Base-by-base conservation (phyloP, 1,140 invertebrate species). In the Drosophila triauraria region DNA sequence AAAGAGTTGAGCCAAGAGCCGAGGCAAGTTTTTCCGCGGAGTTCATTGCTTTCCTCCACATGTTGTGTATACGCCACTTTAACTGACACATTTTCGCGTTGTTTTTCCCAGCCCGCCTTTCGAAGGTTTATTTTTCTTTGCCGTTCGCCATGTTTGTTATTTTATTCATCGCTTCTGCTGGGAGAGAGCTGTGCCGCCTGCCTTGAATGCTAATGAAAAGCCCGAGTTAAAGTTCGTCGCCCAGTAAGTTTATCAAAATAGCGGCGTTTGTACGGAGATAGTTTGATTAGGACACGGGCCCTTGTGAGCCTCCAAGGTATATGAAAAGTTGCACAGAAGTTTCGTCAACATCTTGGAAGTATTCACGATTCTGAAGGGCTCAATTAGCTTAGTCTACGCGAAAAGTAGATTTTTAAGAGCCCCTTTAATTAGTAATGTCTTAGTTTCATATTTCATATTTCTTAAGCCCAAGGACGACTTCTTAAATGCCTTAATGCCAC, bases 51-150 rank as follows among this genome's bases (percentile, higher is more conserved):
- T 74, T 57, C 56, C 25, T 46, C 67, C 64, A 53, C 71, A 60
- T 68, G 70, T 57, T 80, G 75, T 77, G 75, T 69, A 47, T 67
- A 63, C 74, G 60, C 63, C 38, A 48, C 51, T 70, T 78, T 50
- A 85, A 81, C 78, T 86, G 82, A 81, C 78, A 82, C 82, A 81
- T 69, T 81, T 85, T 81, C 51, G 68, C 51, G 56, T 56, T 62
- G 63, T 81, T 75, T 63, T 78, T n/a, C 35, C 27, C 53, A 17
- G 13, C 32, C 50, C 32, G 47, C 46, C 44, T 51, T 68, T 67
- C 17, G 51, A 27, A 57, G 42, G 58, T 44, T 60, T 68, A 48
- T 65, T 78, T 82, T 59, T 50, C 25, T 78, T 82, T 51, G 78
- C 42, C 43, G 48, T 43, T 70, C 46, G 67, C 63, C 67, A 30